phyloP scores from a whole-genome alignment of 2,888 invertebrate genomes.

The Cataglyphis livida region DNA sequence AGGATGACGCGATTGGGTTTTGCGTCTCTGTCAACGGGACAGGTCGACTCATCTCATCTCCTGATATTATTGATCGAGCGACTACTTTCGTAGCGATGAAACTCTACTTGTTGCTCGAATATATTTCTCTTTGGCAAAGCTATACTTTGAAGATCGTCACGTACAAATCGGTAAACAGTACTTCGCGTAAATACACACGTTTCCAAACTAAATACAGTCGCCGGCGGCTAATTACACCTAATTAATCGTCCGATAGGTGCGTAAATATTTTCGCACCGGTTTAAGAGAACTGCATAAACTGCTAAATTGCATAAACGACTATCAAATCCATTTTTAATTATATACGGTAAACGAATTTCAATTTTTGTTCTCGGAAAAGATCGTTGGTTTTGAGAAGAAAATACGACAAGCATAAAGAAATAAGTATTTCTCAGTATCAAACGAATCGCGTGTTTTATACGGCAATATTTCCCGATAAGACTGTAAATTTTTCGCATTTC shows the following conservation, averaged over 20 bases:
- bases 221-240: not conserved
- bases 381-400: not conserved
- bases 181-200: not conserved
- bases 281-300: not conserved
- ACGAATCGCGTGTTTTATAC: slow-evolving; percentile 3
- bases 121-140: slow-evolving; percentile 13
- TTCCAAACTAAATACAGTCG: not conserved
- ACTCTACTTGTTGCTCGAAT: slow-evolving; percentile 37
- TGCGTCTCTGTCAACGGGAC: not conserved
- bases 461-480: slow-evolving; percentile 2
- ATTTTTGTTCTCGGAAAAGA: not conserved
- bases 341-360: not conserved
- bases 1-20: not conserved
- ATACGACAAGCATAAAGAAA: not conserved
- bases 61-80: slow-evolving; percentile 41
- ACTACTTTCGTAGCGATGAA: not conserved
- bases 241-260: not conserved
- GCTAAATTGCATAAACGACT: not conserved
- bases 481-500: slow-evolving; percentile 19
- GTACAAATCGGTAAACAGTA: not conserved
- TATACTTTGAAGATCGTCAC: not conserved
- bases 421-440: slow-evolving; percentile 8
- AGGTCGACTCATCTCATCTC: not conserved
- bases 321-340: not conserved
- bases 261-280: not conserved